Conservation (phyloP, 2,113 vertebrate genomes). For the Pelodiscus sinensis region DNA sequence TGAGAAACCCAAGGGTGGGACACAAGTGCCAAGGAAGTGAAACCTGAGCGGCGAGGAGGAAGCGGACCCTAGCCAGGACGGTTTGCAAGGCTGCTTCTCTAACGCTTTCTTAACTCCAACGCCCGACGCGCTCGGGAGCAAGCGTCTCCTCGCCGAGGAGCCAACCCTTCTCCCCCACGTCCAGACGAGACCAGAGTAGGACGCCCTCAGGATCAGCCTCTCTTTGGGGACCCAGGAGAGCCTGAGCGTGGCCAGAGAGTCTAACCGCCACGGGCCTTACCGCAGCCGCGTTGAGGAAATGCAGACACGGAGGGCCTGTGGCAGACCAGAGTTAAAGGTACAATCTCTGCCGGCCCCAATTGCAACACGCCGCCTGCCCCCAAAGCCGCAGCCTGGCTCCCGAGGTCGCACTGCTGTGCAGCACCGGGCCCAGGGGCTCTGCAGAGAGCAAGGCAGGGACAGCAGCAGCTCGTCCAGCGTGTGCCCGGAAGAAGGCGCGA, state of each 20-base stretch:
- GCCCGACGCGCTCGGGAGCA: not conserved
- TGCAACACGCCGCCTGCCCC: accelerated
- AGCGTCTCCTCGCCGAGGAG: not conserved
- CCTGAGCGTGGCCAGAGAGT: not conserved
- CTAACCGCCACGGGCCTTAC: accelerated
- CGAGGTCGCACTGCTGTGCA: not conserved
- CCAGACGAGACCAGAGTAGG: accelerated
- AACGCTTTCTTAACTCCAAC: too few relatives aligned
- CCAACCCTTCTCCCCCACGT: not conserved
- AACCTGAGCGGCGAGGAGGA: accelerated
- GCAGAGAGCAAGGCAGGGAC: accelerated
- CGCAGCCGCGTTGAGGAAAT: accelerated
- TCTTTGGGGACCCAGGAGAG: accelerated
- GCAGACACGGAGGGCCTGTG: accelerated
- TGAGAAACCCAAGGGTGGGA: accelerated
- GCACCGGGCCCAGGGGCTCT: not conserved
- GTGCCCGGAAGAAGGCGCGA: accelerated
- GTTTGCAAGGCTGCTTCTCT: too few relatives aligned
- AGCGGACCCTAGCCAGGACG: too few relatives aligned
- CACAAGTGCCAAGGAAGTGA: not conserved
- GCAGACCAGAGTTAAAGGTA: not conserved
- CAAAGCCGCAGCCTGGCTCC: not conserved
- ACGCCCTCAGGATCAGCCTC: too few relatives aligned
- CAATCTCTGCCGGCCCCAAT: accelerated
- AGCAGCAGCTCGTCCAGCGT: accelerated